Percentiles rank a stretch among this genome's conserved stretches.
Evolutionary conservation across 64 coral and sea anemone genomes (phyloP).

Genomic region (Pachyseris speciosa): DNA sequence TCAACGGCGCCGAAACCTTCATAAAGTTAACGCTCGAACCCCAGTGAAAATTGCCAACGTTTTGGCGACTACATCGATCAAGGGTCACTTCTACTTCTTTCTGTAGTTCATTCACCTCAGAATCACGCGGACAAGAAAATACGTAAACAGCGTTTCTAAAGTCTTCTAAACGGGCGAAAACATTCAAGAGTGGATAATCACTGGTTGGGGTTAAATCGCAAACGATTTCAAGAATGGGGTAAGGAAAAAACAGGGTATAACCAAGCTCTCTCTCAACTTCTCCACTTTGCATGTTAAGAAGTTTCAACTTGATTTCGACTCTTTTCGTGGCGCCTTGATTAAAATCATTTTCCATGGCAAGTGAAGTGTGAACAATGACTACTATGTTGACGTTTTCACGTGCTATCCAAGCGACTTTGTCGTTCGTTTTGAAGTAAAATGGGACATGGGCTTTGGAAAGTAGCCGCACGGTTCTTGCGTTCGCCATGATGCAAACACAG

Average conservation of each 20-base stretch:
- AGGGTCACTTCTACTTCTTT: not conserved
- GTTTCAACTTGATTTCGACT: conserved; percentile 1
- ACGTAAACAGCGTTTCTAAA: not conserved
- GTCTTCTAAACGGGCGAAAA: conserved; percentile 26
- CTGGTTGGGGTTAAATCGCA: conserved; percentile 11
- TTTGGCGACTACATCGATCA: not conserved
- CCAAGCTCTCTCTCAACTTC: not conserved
- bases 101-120: not conserved
- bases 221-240: conserved; percentile 12
- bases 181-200: conserved; percentile 3
- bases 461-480: not conserved
- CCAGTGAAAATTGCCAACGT: not conserved
- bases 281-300: not conserved
- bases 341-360: not conserved
- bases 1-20: not conserved
- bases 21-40: not conserved
- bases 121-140: not conserved
- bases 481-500: no score
- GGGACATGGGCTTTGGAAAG: conserved; percentile 7
- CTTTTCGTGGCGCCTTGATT: not conserved
- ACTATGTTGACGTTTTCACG: conserved; percentile 8
- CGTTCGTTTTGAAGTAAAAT: conserved; percentile 47
- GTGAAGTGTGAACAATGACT: not conserved
- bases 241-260: not conserved
- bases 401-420: conserved; percentile 27